Conservation (phyloP, 2,113 vertebrate species). For the Proteles cristata region DNA sequence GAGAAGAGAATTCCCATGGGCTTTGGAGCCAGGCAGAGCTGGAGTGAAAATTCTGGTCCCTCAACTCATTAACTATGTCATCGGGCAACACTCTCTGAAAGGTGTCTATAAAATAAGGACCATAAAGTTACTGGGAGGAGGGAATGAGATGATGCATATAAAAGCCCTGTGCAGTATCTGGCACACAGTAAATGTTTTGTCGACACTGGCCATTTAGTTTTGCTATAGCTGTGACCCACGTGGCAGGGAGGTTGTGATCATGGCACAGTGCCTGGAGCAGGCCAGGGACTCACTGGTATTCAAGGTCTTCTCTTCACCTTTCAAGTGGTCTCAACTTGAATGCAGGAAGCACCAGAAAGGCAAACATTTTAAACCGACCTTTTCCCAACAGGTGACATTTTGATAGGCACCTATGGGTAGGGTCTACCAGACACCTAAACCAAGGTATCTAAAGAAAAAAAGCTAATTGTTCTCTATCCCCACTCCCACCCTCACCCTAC, state of each 20-base stretch:
- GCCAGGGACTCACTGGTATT: not conserved
- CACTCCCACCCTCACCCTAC: accelerated
- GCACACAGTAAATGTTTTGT: not conserved
- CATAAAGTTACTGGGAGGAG: not conserved
- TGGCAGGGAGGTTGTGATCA: not conserved
- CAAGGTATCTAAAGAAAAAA: not conserved
- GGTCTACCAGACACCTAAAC: not conserved
- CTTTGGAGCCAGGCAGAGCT: not conserved
- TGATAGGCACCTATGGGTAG: not conserved
- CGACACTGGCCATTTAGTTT: not conserved
- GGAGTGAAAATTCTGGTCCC: not conserved
- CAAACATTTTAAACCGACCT: not conserved
- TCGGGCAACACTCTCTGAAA: not conserved
- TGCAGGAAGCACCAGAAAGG: not conserved
- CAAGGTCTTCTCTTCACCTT: not conserved
- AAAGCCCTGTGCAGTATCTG: not conserved
- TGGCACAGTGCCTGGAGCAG: not conserved
- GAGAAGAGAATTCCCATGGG: not conserved
- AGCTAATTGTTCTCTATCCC: not conserved
- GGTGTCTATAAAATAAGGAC: not conserved
- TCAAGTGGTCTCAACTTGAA: not conserved
- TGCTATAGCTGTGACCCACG: not conserved
- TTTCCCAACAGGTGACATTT: not conserved
- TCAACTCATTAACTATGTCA: not conserved
- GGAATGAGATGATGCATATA: not conserved